Evolutionary conservation across 2,113 vertebrate genomes (phyloP).

Genomic region (Lates calcarifer): DNA sequence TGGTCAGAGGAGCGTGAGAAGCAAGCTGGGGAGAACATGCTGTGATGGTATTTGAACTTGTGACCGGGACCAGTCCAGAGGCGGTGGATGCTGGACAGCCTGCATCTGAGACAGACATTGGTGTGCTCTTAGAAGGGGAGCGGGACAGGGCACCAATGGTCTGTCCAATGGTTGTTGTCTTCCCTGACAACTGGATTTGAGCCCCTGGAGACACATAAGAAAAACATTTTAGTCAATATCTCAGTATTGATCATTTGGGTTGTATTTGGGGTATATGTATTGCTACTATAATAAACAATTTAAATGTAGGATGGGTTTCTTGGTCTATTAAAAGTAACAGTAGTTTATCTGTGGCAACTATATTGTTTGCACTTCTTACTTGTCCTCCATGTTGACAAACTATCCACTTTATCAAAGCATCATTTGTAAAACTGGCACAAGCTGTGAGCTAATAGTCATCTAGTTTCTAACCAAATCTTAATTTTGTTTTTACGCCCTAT

Average conservation of each 20-base stretch:
- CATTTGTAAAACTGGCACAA: background rate
- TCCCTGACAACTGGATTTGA: constrained; percentile 70
- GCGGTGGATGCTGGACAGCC: constrained; percentile 68
- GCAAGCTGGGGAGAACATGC: constrained; percentile 44
- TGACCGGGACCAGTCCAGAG: constrained; percentile 30
- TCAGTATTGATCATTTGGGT: background rate
- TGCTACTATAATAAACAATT: background rate
- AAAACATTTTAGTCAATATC: background rate
- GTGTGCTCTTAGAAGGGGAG: constrained; percentile 61
- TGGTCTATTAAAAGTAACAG: background rate
- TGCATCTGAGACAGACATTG: constrained; percentile 52
- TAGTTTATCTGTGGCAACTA: background rate
- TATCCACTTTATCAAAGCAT: background rate
- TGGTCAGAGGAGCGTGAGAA: constrained; percentile 29
- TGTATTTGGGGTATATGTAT: background rate
- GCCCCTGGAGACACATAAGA: constrained; percentile 56
- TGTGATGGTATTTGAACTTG: constrained; percentile 51
- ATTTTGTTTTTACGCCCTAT: background rate
- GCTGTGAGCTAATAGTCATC: background rate
- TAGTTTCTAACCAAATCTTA: background rate
- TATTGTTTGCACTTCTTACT: background rate
- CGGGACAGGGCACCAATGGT: constrained; percentile 59
- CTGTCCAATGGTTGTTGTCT: constrained; percentile 62
- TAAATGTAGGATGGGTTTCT: background rate
- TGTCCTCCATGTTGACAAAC: background rate